These are phyloP conservation scores for Octopus bimaculoides DNA, from an alignment of 1,140 invertebrate genomes.

Conservation along the genomic window DNA sequence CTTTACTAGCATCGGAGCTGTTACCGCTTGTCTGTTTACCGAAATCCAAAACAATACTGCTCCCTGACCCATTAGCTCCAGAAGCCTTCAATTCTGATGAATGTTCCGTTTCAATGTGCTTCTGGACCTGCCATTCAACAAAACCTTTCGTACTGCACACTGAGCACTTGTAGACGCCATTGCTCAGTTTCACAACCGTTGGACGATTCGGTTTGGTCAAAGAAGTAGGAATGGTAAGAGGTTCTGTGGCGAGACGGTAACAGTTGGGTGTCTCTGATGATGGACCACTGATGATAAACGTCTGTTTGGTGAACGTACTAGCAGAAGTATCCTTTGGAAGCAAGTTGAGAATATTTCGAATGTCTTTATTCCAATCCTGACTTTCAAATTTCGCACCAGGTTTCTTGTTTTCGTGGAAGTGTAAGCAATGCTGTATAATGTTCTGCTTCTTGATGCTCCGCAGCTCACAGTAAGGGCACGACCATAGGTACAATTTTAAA, in stretches of 20 bases:
- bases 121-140: not conserved
- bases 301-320: conserved; percentile 5
- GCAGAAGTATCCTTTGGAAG: not conserved
- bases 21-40: not conserved
- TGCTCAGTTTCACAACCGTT: conserved; percentile 7
- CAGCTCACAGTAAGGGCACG: conserved; percentile 29
- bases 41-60: not conserved
- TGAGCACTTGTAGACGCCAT: conserved; percentile 3
- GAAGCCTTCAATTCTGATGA: not conserved
- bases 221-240: not conserved
- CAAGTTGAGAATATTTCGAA: not conserved
- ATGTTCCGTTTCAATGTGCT: conserved; percentile 4
- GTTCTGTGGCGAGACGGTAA: not conserved
- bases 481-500: conserved; percentile 27
- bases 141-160: conserved; percentile 6
- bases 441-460: conserved; percentile 26
- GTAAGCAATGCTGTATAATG: conserved; percentile 6
- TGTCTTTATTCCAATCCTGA: not conserved
- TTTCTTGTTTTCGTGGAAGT: conserved; percentile 4
- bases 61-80: not conserved
- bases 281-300: conserved; percentile 2
- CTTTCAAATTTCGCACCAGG: not conserved
- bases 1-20: not conserved
- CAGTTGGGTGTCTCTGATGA: not conserved
- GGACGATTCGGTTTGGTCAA: conserved; percentile 3